A percentile compares a stretch with the other conserved stretches of the same genome.
These are phyloP conservation scores for Cotesia congregata DNA, from an alignment of 2,888 invertebrate species.

Conservation along the genomic window DNA sequence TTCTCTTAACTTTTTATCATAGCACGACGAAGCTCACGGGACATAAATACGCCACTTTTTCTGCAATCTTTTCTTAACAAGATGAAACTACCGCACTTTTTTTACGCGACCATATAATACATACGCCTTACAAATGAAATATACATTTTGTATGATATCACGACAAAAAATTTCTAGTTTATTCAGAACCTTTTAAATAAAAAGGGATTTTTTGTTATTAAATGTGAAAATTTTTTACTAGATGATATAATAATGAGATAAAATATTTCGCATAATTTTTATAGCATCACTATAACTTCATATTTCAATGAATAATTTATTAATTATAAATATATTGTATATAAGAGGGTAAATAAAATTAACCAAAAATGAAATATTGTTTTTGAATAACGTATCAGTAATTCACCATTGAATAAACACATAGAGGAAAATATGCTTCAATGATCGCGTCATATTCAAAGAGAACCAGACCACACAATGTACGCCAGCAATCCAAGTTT, in stretches of 20 bases:
- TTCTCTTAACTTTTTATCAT: constrained; percentile 21
- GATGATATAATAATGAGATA: too few species aligned
- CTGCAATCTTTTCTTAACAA: constrained; percentile 58
- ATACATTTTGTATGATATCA: constrained; percentile 27
- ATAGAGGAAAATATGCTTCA: not conserved
- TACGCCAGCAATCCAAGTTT: not conserved
- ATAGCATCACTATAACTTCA: too few species aligned
- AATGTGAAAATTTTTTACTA: too few species aligned
- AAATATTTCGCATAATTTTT: too few species aligned
- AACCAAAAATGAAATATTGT: not conserved
- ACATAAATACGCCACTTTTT: constrained; percentile 56
- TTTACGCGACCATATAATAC: constrained; percentile 40
- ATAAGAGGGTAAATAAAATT: too few species aligned
- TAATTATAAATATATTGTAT: too few species aligned
- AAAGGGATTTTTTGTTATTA: not conserved
- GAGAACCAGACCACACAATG: not conserved
- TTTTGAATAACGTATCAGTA: not conserved
- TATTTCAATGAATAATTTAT: too few species aligned
- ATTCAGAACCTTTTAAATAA: not conserved
- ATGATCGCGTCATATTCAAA: not conserved
- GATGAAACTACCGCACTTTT: constrained; percentile 49
- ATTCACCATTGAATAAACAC: not conserved
- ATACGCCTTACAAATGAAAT: constrained; percentile 45
- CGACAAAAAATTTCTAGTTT: not conserved
- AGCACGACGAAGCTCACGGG: constrained; percentile 31